Percentiles rank a stretch among this genome's conserved stretches.
These are phyloP conservation scores for Diploscapter pachys DNA, from an alignment of 1,140 invertebrate genomes.

Conservation along the genomic window DNA sequence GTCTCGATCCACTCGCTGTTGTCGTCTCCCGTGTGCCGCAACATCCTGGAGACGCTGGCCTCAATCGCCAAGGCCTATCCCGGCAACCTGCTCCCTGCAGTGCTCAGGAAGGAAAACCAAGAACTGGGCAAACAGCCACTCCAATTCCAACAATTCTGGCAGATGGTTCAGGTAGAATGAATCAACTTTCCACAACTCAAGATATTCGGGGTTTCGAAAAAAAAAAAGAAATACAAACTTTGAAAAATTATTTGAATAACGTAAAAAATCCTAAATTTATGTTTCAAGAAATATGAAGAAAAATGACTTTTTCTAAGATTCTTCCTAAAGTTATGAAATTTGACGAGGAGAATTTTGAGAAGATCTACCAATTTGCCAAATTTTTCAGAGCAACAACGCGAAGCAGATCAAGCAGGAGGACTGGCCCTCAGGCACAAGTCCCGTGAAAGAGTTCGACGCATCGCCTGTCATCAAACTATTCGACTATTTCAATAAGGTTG, in stretches of 20 bases:
- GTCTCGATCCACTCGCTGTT: constrained; percentile 28
- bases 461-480: constrained; percentile 4
- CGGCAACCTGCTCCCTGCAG: constrained; percentile 30
- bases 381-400: too few relatives aligned
- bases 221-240: too few relatives aligned
- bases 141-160: constrained; percentile 21
- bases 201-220: too few relatives aligned
- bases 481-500: constrained; percentile 14
- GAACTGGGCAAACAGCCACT: constrained; percentile 15
- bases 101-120: constrained; percentile 23
- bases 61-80: constrained; percentile 36
- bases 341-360: too few relatives aligned
- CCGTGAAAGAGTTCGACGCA: constrained; percentile 8
- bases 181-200: not conserved
- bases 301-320: too few relatives aligned
- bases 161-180: constrained; percentile 5
- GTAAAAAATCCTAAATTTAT: not conserved
- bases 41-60: constrained; percentile 27
- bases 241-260: too few relatives aligned
- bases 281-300: not conserved
- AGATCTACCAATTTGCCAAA: too few relatives aligned
- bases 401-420: too few relatives aligned
- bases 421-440: too few relatives aligned
- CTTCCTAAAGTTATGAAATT: too few relatives aligned
- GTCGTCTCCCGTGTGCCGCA: constrained; percentile 11